phyloP scores from a whole-genome alignment of 2,113 vertebrate genomes.

The Machaerirhynchus nigripectus region DNA sequence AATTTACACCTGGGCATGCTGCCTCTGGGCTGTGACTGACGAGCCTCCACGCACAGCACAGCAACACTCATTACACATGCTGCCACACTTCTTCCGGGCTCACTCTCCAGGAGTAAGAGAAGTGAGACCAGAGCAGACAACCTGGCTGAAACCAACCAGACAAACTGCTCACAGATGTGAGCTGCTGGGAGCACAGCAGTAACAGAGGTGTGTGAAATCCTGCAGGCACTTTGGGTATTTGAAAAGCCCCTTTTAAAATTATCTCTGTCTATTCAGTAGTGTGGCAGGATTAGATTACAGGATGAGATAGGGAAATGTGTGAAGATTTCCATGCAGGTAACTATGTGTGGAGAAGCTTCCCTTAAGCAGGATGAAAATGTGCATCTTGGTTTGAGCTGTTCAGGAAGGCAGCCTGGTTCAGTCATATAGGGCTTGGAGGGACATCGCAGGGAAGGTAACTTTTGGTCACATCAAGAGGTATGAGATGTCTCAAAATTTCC shows the following conservation, averaged over 20 bases:
- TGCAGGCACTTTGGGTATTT: not conserved
- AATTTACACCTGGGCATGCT: not conserved
- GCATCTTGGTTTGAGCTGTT: not conserved
- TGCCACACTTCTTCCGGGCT: not conserved
- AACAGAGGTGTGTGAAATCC: not conserved
- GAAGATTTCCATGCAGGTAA: not conserved
- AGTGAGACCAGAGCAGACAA: not conserved
- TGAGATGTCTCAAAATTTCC: not conserved
- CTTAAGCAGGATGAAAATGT: not conserved
- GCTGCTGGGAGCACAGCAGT: not conserved
- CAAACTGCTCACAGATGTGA: not conserved
- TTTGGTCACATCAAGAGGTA: not conserved
- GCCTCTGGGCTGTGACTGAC: not conserved
- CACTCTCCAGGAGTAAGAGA: not conserved
- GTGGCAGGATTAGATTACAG: not conserved
- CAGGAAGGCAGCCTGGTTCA: not conserved
- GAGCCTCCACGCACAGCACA: not conserved
- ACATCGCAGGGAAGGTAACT: not conserved
- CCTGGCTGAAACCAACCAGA: not conserved
- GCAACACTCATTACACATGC: not conserved
- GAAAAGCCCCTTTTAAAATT: not conserved
- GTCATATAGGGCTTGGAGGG: not conserved
- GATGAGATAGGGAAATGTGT: not conserved
- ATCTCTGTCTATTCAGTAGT: not conserved
- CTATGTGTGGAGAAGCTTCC: not conserved